Evolutionary conservation across 2,888 invertebrate species (phyloP).

Genomic region (Thelaira solivaga): DNA sequence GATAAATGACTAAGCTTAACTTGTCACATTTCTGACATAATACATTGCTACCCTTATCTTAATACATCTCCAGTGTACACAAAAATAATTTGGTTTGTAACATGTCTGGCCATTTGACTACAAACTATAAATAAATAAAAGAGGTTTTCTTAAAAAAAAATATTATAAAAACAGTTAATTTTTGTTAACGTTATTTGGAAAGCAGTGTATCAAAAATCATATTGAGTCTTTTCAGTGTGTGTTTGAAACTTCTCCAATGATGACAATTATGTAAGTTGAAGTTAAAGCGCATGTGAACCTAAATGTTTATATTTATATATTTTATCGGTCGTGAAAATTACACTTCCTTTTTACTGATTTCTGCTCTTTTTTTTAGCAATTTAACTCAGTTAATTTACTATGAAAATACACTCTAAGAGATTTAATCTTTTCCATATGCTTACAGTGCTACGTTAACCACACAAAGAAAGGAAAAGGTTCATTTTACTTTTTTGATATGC

Average conservation of each 20-base stretch:
- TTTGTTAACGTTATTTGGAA: neutral
- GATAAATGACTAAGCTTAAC: slow-evolving; percentile 49
- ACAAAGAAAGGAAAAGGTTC: neutral
- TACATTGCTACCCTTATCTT: slow-evolving; percentile 20
- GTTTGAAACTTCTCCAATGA: too few species aligned
- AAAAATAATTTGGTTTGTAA: slow-evolving; percentile 48
- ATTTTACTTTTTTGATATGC: slow-evolving; percentile 34
- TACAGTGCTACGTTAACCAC: neutral
- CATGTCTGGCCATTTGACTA: slow-evolving; percentile 44
- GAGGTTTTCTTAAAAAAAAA: neutral
- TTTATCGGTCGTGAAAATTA: slow-evolving; percentile 27
- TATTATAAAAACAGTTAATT: neutral
- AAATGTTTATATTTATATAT: slow-evolving; percentile 8
- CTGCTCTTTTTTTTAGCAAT: slow-evolving; percentile 42
- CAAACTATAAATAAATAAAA: slow-evolving; percentile 10
- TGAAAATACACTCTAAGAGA: slow-evolving; percentile 34
- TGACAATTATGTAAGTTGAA: slow-evolving; percentile 26
- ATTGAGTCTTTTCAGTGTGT: neutral
- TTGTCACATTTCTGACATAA: neutral
- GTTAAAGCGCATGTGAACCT: neutral
- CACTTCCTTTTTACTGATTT: slow-evolving; percentile 1
- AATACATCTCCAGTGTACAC: slow-evolving; percentile 31
- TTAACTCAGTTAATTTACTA: slow-evolving; percentile 55
- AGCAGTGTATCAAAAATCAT: neutral
- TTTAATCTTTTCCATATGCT: neutral